Base-by-base conservation (phyloP, 2,888 invertebrate species). In the Sipha maydis region DNA sequence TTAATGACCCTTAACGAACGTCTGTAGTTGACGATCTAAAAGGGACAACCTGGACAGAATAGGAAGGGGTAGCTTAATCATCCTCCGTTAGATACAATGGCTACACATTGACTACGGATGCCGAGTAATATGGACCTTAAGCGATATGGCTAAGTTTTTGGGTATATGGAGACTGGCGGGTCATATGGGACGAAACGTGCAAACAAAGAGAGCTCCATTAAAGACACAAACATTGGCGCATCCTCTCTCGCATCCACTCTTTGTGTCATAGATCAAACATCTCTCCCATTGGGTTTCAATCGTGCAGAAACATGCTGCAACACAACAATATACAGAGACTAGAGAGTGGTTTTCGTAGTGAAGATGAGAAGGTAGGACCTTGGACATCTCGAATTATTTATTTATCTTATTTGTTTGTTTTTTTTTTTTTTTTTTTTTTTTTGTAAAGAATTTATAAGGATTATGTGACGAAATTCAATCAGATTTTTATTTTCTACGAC, bases 1-100 rank as follows among this genome's bases (percentile, higher is more conserved):
- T 88, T 88, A 88, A 88, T 88, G 88, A 88, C 75, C 88, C 75
- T 88, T 88, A 88, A 88, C 88, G 88, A 88, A 88, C 82, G 88
- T 88, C 88, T 88, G 88, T 75, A 80, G 88, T 88, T 88, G 88
- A 80, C 88, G 80, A 82, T 41, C 25, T 41, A 67, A 77, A 77
- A 85, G 84, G 84, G 76, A 85, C 61, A 31, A 67, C 76, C 76
- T 67, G 67, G 28, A 14, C 69, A 1, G 75, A 41, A 83, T 31
- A 21, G 76, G 41, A 76, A 67, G 67, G 84, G 76, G 76, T 61
- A 67, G 84, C 84, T 76, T 85, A 85, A 85, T 85, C 84, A 85
- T 77, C 61, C 31, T 41, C 61, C 17, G 67, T 31, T 41, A 28
- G 84, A 76, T 76, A 85, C 84, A 85, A 85, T 85, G 28, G 76